phyloP scores from a whole-genome alignment of 2,797 vertebrate species.

The Rhinatrema bivittatum region DNA sequence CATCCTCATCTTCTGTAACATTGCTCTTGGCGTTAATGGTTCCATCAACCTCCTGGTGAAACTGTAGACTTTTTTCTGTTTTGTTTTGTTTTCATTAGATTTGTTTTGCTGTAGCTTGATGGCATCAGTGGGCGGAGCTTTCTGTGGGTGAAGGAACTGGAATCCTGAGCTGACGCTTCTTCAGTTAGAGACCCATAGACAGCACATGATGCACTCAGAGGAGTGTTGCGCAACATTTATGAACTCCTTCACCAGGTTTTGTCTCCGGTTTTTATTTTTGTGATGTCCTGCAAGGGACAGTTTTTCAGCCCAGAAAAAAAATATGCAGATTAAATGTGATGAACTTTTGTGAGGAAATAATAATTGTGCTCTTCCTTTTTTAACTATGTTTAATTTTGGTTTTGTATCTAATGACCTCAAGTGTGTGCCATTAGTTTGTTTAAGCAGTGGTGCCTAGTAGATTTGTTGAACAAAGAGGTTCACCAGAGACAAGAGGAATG shows the following conservation, averaged over 20 bases:
- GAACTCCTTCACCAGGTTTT: constrained; percentile 50
- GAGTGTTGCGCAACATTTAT: constrained; percentile 19
- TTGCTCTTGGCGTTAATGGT: constrained; percentile 76
- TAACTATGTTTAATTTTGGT: constrained; percentile 39
- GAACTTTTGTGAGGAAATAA: constrained; percentile 54
- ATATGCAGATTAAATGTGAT: constrained; percentile 62
- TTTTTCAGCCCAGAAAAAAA: constrained; percentile 43
- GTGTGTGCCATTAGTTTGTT: constrained; percentile 37
- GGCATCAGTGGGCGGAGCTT: constrained; percentile 28
- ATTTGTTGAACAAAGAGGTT: constrained; percentile 26
- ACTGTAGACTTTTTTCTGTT: constrained; percentile 14
- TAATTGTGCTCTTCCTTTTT: constrained; percentile 46
- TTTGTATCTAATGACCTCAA: constrained; percentile 28
- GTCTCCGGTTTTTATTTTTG: constrained; percentile 44
- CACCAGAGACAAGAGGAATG: constrained; percentile 18
- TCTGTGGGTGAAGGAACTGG: constrained; percentile 15
- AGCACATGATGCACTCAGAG: constrained; percentile 18
- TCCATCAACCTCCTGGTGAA: constrained; percentile 82
- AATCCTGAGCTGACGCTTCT: constrained; percentile 19
- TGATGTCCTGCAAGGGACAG: constrained; percentile 24
- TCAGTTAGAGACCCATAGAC: constrained; percentile 20
- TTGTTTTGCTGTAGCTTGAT: constrained; percentile 36
- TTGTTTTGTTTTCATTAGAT: constrained; percentile 22
- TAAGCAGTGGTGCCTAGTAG: constrained; percentile 25
- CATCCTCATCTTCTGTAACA: constrained; percentile 59